phyloP scores from a whole-genome alignment of 2,888 invertebrate genomes.

The Dryobota labecula region DNA sequence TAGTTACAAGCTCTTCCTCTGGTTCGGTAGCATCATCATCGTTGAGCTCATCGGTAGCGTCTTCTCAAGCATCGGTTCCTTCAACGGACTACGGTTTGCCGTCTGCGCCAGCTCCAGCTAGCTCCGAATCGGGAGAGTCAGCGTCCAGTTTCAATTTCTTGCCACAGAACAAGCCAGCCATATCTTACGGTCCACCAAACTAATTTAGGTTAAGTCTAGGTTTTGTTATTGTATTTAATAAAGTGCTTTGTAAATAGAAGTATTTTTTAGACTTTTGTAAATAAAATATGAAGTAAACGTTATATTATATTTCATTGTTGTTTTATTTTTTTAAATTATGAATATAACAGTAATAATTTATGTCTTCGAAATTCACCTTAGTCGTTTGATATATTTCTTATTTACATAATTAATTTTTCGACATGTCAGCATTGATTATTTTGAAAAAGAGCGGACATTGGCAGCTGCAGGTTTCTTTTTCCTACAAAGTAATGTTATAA shows the following conservation, averaged over 20 bases:
- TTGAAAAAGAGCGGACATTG: slow-evolving; percentile 77
- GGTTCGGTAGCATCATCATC: slow-evolving; percentile 57
- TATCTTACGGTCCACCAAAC: slow-evolving; percentile 82
- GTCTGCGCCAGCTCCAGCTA: slow-evolving; percentile 53
- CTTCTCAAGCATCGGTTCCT: slow-evolving; percentile 62
- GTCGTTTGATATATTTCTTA: background rate
- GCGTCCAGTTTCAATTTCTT: slow-evolving; percentile 76
- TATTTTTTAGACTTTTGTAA: slow-evolving; percentile 67
- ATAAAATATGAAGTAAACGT: slow-evolving; percentile 68
- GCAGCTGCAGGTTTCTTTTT: slow-evolving; percentile 44
- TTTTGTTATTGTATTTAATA: slow-evolving; percentile 62
- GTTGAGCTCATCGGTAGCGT: slow-evolving; percentile 62
- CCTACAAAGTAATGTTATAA: slow-evolving; percentile 68
- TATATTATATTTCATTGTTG: slow-evolving; percentile 50
- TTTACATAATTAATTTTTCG: slow-evolving; percentile 49
- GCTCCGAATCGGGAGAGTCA: slow-evolving; percentile 52
- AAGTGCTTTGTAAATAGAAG: slow-evolving; percentile 67
- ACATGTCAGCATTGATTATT: slow-evolving; percentile 76
- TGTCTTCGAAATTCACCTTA: background rate
- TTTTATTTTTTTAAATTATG: slow-evolving; percentile 41
- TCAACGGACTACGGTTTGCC: slow-evolving; percentile 77
- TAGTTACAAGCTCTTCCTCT: slow-evolving; percentile 52
- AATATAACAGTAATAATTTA: slow-evolving; percentile 2
- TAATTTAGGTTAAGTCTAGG: slow-evolving; percentile 64
- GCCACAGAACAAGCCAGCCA: slow-evolving; percentile 79